These are phyloP conservation scores for Harpagifer antarcticus DNA, from an alignment of 2,797 vertebrate species.

Conservation along the genomic window DNA sequence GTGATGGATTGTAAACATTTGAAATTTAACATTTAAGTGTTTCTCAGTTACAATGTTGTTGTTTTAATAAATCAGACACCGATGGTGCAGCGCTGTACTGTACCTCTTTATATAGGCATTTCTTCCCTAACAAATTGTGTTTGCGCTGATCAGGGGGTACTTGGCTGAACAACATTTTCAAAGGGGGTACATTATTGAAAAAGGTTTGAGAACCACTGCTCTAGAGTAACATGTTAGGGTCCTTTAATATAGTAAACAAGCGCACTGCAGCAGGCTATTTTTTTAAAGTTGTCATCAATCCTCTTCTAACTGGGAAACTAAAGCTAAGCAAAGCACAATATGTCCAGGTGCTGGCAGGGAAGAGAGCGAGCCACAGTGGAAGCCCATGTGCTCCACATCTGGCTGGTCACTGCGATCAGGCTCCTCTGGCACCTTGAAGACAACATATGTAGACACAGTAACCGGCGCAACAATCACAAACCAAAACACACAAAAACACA, in stretches of 20 bases:
- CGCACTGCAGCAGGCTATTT: not conserved
- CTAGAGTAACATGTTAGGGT: not conserved
- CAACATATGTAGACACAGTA: not conserved
- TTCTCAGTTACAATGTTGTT: too few species aligned
- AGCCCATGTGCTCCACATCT: conserved; percentile 8
- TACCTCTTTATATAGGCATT: too few species aligned
- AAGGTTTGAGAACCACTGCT: too few species aligned
- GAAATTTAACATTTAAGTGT: too few species aligned
- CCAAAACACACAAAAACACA: not conserved
- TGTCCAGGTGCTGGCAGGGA: not conserved
- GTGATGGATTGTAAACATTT: too few species aligned
- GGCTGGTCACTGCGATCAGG: not conserved
- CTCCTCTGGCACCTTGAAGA: not conserved
- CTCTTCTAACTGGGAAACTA: not conserved
- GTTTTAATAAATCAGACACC: too few species aligned
- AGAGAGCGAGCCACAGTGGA: not conserved
- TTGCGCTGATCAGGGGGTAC: too few species aligned
- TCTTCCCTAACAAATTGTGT: too few species aligned
- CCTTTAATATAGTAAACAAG: too few species aligned
- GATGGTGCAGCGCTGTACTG: too few species aligned
- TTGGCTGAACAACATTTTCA: too few species aligned
- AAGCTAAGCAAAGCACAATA: not conserved
- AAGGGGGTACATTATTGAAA: too few species aligned
- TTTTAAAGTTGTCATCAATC: not conserved
- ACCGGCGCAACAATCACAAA: not conserved